Evolutionary conservation across 2,113 vertebrate genomes (phyloP), one percentile per base, ranked within the genome.

Genomic region (Irena cyanogastra): DNA sequence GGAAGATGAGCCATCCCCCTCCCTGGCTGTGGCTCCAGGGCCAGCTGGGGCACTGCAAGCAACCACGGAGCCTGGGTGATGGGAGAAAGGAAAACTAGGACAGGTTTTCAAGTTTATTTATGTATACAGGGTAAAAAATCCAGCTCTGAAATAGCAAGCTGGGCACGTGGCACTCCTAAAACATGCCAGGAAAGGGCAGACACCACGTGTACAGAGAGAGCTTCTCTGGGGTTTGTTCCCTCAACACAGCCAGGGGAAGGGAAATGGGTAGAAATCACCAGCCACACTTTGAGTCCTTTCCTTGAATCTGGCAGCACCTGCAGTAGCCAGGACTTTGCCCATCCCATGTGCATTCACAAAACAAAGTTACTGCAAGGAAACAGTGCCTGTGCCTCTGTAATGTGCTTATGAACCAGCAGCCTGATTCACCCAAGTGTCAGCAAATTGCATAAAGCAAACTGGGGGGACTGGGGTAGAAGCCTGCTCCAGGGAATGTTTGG

Each of bases 301-400:
- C 52, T 33, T 33, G 13, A 26, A 49, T 33, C 41, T 57, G 53
- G 15, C 44, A 63, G 66, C 5, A 3, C 18, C 44, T 59, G 53
- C 45, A 33, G 37, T 3, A 21, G 30, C 9, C 83, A 28, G 80
- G 22, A 7, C 49, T 64, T 57, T 27, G 37, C 24, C 61, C 42
- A 30, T 22, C 30, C 10, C 17, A 0, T 7, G n/a, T 4, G 1
- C 4, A 4, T 26, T 81, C 75, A 19, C 27, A 22, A 11, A 69
- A 9, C 31, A 41, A 77, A 71, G 39, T 26, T 11, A 2, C 33
- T 47, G 33, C 24, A 3, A 26, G 54, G 54, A 10, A 2, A 4
- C 2, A 12, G 6, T 47, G 59, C 61, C 27, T 47, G 2, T 30
- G 17, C 54, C 27, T 54, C 54, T 63, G 6, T 17, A 9, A 10